Base-by-base conservation (phyloP, 2,888 invertebrate genomes). In the Lymantria dispar region DNA sequence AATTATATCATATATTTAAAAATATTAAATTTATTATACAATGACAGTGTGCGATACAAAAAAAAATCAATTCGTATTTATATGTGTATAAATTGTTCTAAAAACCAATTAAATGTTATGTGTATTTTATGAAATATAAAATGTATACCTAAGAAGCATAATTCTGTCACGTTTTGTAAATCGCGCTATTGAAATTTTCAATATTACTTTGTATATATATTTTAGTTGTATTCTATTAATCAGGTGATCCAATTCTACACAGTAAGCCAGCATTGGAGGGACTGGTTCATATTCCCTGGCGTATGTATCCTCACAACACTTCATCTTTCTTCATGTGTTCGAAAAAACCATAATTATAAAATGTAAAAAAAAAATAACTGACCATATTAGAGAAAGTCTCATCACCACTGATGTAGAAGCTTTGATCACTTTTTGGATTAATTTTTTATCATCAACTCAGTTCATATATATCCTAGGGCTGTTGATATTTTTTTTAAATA, bases 371-470 rank as follows among this genome's bases (percentile, higher is more conserved):
- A 87, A 78, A 66, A 58, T 78, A 82, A 80, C 30, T 86, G 83
- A 84, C 87, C 81, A 78, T 86, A 80, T 87, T n/a, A 85, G 88
- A 88, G 87, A 79, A 71, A 47, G 54, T 83, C 88, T 89, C 89
- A 85, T 80, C 80, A 71, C 85, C 80, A 86, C 89, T 87, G 86
- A 55, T 70, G 87, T 87, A 89, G 88, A 81, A 78, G 15, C 54
- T 55, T 68, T 53, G 87, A 85, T 76, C 80, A 78, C 80, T 59
- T 74, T 83, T 85, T 83, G 12, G 12, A 10, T 33, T n/a, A n/a
- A 40, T 38, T 12, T 15, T 43, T 44, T 45, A 22, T n/a, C n/a
- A n/a, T n/a, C n/a, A n/a, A n/a, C n/a, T n/a, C n/a, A n/a, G n/a
- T n/a, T n/a, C n/a, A n/a, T n/a, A n/a, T n/a, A n/a, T n/a, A n/a